Base-by-base conservation (phyloP, 1,140 invertebrate species). In the Euura saliciscinereae region DNA sequence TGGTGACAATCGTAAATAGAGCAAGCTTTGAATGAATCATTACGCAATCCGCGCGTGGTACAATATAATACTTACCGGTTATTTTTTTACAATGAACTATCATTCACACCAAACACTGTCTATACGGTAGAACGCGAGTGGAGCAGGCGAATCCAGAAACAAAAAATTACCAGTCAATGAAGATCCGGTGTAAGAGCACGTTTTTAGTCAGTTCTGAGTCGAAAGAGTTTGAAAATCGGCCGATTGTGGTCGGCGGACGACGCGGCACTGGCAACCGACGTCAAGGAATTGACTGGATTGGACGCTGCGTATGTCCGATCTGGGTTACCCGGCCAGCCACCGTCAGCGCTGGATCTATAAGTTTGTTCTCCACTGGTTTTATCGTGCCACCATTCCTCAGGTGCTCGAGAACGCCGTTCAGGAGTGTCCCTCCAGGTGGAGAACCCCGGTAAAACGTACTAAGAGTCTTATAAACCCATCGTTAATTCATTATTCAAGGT, bases 321-420 rank as follows among this genome's bases (percentile, higher is more conserved):
- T 88, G 85, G 86, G 86, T 88, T 88, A 88, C 85, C 85, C 86
- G 86, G 86, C 86, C 86, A 87, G 86, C 79, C 79, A 83, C 51
- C 51, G 6, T 59, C 51, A 59, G 51, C 51, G 51, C 51, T 59
- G 51, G 51, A 59, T 59, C 51, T 59, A 59, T 6, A 59, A 59
- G 51, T 59, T 59, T 59, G 51, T 59, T 59, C 51, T 59, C 51
- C 51, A 59, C 51, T 59, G 10, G 51, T 59, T 59, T n/a, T n/a
- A 6, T 8, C 77, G 78, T 74, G 72, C 77, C 74, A 79, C 76
- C 77, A 75, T 80, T 75, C 76, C 72, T 81, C 51, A n/a, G 51
- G 51, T 59, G 51, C 51, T 59, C 51, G 13, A 3, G 13, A 8
- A 59, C 6, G 8, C 3, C 51, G 51, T n/a, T 8, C 51, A 59